These are phyloP conservation scores for Hermetia illucens DNA, from an alignment of 1,140 invertebrate species.

Conservation along the genomic window DNA sequence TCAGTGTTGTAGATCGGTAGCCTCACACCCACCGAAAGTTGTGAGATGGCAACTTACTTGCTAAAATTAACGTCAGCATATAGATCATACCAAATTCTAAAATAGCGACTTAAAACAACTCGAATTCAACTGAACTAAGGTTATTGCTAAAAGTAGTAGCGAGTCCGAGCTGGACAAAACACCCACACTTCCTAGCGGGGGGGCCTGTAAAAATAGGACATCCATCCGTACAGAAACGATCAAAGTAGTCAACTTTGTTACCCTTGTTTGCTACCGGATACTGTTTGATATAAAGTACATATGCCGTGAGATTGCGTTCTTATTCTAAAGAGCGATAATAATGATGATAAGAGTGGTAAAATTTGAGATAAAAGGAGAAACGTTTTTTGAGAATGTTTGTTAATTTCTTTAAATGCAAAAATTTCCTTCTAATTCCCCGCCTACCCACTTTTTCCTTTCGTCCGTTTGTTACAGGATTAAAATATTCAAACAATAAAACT, in stretches of 20 bases:
- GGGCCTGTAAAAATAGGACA: neutral
- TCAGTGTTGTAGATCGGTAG: too few species aligned
- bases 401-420: too few species aligned
- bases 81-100: neutral
- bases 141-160: neutral
- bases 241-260: conserved; percentile 16
- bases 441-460: too few species aligned
- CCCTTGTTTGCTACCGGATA: neutral
- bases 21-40: too few species aligned
- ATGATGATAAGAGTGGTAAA: too few species aligned
- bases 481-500: too few species aligned
- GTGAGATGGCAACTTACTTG: too few species aligned
- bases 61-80: too few species aligned
- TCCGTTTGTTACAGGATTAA: too few species aligned
- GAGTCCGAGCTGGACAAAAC: neutral
- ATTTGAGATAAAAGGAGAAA: too few species aligned
- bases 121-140: neutral
- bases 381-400: too few species aligned
- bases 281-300: neutral
- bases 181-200: neutral
- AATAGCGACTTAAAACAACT: neutral
- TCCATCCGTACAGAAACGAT: conserved; percentile 10
- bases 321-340: neutral
- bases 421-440: too few species aligned
- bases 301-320: neutral